Base-by-base conservation (phyloP, 1,140 invertebrate species). In the Solen grandis region DNA sequence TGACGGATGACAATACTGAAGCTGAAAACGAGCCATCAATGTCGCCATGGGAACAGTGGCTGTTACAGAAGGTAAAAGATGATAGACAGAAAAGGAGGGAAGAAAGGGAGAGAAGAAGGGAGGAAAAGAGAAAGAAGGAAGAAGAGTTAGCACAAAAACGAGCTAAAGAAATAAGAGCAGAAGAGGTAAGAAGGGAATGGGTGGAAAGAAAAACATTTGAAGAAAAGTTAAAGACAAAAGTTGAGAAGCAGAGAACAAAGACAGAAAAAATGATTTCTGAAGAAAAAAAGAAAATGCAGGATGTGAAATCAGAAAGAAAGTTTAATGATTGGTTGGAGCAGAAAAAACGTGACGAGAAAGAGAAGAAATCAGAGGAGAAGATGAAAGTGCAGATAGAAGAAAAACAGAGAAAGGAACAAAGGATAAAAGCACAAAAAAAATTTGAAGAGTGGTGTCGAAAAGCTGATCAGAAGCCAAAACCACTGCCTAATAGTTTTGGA, bases 1-100 rank as follows among this genome's bases (percentile, higher is more conserved):
- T 62, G 22, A 50, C 83, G 38, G 78, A 81, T 38, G 46, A 77
- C 22, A 83, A 69, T 50, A 59, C 76, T 38, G 62, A 78, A 19
- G 57, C 73, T 10, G 82, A 75, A n/a, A 52, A 31, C 16, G 70
- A 76, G 54, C 54, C 73, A 27, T 52, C 72, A 0, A 38, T 90
- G 55, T 89, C 88, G 14, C 77, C 89, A 36, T 89, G 88, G 88
- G 88, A 88, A 84, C 79, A 85, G 54, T 90, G 89, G 89, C 59
- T 90, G 0, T 86, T 90, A 36, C 38, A 84, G n/a, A 90, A 90
- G 75, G 85, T 84, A 5, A 86, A 86, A 75, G 80, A 83, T 25
- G 87, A 88, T 55, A 73, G 84, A 46, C 16, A 84, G 27, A 86
- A 83, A 55, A 83, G 75, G 52, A 78, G 82, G 50, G 65, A 79